Percentiles rank a stretch among this genome's conserved stretches.
These are phyloP conservation scores for Zapus hudsonius DNA, from an alignment of 2,113 vertebrate genomes.

Conservation along the genomic window DNA sequence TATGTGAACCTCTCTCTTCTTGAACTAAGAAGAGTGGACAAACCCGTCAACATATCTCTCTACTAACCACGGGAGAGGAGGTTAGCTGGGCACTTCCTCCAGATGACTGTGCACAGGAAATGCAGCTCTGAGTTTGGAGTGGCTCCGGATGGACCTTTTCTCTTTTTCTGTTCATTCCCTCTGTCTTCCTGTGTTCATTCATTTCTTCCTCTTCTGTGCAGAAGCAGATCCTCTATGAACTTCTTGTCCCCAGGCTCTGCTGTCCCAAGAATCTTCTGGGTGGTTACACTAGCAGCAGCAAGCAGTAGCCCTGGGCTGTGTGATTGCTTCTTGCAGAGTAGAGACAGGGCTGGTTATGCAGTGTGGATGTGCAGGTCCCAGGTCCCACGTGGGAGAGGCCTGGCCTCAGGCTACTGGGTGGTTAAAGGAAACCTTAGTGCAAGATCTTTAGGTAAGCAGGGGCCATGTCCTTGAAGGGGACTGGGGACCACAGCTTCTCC, in stretches of 20 bases:
- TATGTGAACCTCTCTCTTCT: not conserved
- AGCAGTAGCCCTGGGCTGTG: no score
- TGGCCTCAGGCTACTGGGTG: no score
- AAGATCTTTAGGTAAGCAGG: not conserved
- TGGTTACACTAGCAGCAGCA: no score
- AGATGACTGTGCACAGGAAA: not conserved
- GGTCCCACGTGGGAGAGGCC: no score
- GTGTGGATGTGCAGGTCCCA: no score
- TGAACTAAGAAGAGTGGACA: no score
- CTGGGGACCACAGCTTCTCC: not conserved
- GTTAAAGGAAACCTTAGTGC: not conserved
- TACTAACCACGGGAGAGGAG: no score
- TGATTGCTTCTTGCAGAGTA: no score
- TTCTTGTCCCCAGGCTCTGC: not conserved
- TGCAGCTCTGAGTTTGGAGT: no score
- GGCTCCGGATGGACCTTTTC: not conserved
- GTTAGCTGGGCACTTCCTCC: not conserved
- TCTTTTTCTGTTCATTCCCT: not conserved
- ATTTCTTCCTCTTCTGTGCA: not conserved
- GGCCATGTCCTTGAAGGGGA: not conserved
- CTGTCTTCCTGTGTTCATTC: accelerated
- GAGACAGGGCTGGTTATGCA: no score
- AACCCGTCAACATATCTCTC: not conserved
- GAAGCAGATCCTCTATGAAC: not conserved
- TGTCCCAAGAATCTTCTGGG: not conserved